Base-by-base conservation (phyloP, 2,113 vertebrate species). In the Paradisaea rubra region DNA sequence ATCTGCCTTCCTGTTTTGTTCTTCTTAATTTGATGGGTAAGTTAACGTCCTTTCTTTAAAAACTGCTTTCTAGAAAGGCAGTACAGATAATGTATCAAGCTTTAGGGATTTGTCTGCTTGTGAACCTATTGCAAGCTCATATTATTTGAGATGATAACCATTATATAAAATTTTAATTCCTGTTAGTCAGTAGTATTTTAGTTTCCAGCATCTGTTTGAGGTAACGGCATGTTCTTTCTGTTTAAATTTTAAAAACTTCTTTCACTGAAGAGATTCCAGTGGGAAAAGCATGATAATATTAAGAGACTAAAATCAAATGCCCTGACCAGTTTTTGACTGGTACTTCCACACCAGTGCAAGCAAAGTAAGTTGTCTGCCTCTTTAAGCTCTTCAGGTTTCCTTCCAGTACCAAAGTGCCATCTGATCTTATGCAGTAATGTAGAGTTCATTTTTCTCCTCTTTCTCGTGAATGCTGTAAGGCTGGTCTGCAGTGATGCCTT, bases 171-270 rank as follows among this genome's bases (percentile, higher is more conserved):
- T 23, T 49, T 45, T 22, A 80, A 52, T 86, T 80, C 18, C 11
- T 49, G 2, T 68, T 59, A 52, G 20, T 82, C 23, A 69, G 11
- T 59, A 89, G 13, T 85, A 21, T 52, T 83, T 59, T 88, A 21
- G 39, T 86, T 89, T 59, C 47, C 53, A 76, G 66, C n/a, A 80
- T n/a, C 61, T 56, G 3, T 63, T 84, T 81, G 35, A 69, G 45
- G 24, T 91, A 89, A 35, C 52, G 82, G 41, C 39, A 5, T 60
- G 22, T 89, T 89, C 33, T 79, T 89, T 79, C 78, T 89, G 19
- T 79, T 96, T 87, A 76, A 82, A 82, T 85, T 95, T 88, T 66
- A 49, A 76, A 86, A 95, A 2, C 8, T 31, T 76, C 23, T 61
- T 88, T 89, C 37, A 57, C n/a, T 54, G 39, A 87, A 64, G 59